Evolutionary conservation across 2,797 vertebrate genomes (phyloP).

Genomic region (Coranthus polyacanthus): DNA sequence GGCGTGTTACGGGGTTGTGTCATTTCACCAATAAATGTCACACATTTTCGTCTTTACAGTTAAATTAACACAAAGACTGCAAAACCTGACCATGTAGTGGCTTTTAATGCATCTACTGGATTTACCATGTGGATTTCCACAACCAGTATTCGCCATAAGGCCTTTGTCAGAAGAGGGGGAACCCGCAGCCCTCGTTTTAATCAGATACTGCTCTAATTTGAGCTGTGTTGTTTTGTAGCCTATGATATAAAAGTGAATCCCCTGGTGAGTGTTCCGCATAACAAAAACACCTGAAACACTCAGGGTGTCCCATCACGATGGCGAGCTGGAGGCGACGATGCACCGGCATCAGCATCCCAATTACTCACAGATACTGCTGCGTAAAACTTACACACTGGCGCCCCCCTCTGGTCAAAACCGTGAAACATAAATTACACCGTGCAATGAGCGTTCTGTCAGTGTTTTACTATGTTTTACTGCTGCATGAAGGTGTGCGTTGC

Average conservation of each 20-base stretch:
- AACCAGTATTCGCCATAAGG: not conserved
- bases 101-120: too few species aligned
- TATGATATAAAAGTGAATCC: too few species aligned
- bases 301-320: constrained; percentile 1
- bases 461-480: too few species aligned
- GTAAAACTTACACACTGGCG: constrained; percentile 5
- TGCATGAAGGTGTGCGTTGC: not conserved
- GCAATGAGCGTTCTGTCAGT: too few species aligned
- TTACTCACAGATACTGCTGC: constrained; percentile 10
- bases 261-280: not conserved
- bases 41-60: too few species aligned
- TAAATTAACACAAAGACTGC: too few species aligned
- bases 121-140: constrained; percentile 29
- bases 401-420: constrained; percentile 30
- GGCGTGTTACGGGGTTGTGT: too few species aligned
- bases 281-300: not conserved
- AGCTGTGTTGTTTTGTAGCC: not conserved
- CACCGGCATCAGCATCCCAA: constrained; percentile 15
- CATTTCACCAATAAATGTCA: too few species aligned
- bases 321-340: constrained; percentile 37
- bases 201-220: not conserved
- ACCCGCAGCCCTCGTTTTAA: not conserved
- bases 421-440: not conserved
- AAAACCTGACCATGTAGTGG: too few species aligned
- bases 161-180: not conserved